Conservation (phyloP, 2,113 vertebrate species). For the Leucosticte australis region DNA sequence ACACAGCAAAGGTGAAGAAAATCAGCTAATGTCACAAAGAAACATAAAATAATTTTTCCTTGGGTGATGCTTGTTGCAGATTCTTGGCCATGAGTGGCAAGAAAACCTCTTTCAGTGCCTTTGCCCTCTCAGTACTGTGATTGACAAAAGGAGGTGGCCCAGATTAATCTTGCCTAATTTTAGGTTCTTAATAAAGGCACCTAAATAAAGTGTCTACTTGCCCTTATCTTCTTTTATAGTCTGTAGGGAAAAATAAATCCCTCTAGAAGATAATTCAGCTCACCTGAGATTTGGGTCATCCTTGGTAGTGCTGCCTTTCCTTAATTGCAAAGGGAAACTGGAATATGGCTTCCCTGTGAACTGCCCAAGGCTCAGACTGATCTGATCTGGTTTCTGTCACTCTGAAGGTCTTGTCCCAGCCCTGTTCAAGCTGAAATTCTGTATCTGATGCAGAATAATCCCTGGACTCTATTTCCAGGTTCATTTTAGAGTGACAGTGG, state of each 20-base stretch:
- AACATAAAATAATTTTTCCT: not conserved
- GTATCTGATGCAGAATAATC: not conserved
- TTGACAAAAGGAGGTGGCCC: conserved; percentile 17
- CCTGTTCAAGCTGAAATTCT: not conserved
- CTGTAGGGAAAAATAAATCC: conserved; percentile 2
- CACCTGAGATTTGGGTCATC: not conserved
- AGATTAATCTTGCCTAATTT: conserved; percentile 38
- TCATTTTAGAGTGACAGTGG: not conserved
- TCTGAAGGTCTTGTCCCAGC: not conserved
- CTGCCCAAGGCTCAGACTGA: not conserved
- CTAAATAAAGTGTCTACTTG: conserved; percentile 19
- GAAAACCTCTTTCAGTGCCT: not conserved
- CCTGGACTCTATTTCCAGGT: not conserved
- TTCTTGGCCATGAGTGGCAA: not conserved
- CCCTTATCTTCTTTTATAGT: not conserved
- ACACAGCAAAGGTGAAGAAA: not conserved
- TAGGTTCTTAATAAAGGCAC: conserved; percentile 11
- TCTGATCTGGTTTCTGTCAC: not conserved
- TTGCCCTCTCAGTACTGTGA: not conserved
- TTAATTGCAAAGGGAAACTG: not conserved
- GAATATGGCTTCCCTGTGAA: accelerated
- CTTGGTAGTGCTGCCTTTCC: not conserved
- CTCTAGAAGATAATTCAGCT: not conserved
- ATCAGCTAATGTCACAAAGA: not conserved
- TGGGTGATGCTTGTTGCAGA: not conserved